Evolutionary conservation across 2,113 vertebrate species (phyloP).

Genomic region (Struthidea cinerea): DNA sequence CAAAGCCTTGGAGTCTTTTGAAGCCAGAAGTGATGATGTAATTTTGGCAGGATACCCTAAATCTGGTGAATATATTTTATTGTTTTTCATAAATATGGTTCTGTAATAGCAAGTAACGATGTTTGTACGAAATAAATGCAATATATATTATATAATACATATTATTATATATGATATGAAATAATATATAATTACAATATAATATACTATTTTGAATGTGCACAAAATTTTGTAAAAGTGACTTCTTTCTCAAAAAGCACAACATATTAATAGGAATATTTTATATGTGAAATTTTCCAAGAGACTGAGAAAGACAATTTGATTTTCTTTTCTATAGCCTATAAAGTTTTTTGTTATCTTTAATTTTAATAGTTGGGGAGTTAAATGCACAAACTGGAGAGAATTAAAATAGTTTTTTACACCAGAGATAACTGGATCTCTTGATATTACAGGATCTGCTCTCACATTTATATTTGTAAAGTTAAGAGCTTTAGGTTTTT

Average conservation of each 20-base stretch:
- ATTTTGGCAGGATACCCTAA: slow-evolving; percentile 37
- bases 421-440: not conserved
- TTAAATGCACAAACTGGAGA: not conserved
- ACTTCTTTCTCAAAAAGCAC: not conserved
- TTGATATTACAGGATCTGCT: not conserved
- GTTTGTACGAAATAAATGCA: not conserved
- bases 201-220: not conserved
- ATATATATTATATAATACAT: too few relatives aligned
- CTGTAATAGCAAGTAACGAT: not conserved
- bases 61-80: not conserved
- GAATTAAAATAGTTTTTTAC: not conserved
- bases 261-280: not conserved
- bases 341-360: not conserved
- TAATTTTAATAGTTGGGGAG: not conserved
- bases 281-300: not conserved
- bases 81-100: not conserved
- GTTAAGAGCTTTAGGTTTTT: not conserved
- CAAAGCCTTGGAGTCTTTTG: slow-evolving; percentile 24
- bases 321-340: not conserved
- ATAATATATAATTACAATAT: not conserved
- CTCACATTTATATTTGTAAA: not conserved
- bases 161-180: not conserved
- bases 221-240: not conserved
- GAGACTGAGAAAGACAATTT: not conserved
- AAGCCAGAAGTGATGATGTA: slow-evolving; percentile 38